phyloP scores from a whole-genome alignment of 2,797 vertebrate species.

The Rhincodon typus region DNA sequence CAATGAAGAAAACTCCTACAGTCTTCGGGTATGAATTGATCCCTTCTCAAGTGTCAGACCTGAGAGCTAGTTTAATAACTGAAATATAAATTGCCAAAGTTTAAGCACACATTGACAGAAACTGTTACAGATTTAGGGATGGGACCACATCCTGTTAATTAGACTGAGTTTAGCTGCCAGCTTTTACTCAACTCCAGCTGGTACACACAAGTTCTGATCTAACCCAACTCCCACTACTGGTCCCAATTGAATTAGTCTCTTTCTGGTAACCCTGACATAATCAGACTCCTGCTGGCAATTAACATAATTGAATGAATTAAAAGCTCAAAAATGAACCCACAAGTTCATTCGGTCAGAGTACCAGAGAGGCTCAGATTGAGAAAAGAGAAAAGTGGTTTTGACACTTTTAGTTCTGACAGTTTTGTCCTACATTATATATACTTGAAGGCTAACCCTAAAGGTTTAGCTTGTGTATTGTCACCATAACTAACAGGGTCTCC shows the following conservation, averaged over 20 bases:
- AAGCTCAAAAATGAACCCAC: neutral
- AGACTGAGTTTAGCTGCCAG: neutral
- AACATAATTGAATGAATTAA: neutral
- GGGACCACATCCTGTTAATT: neutral
- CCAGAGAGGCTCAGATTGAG: neutral
- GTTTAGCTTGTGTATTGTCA: neutral
- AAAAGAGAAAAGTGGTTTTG: neutral
- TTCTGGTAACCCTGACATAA: neutral
- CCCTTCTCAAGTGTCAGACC: neutral
- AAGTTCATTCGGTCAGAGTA: neutral
- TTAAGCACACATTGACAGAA: neutral
- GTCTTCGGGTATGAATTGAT: neutral
- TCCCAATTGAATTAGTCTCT: neutral
- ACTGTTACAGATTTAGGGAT: neutral
- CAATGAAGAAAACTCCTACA: neutral
- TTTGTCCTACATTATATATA: neutral
- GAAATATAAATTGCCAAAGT: neutral
- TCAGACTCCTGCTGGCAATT: neutral
- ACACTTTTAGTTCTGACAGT: neutral
- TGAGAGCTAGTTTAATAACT: constrained; percentile 5
- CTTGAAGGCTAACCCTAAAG: neutral
- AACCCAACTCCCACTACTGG: neutral
- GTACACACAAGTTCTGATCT: neutral
- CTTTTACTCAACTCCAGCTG: neutral
- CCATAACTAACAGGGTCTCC: neutral